Evolutionary conservation across 2,113 vertebrate species (phyloP), one percentile per base, ranked within the genome.

Genomic region (Toxotes chatareus): DNA sequence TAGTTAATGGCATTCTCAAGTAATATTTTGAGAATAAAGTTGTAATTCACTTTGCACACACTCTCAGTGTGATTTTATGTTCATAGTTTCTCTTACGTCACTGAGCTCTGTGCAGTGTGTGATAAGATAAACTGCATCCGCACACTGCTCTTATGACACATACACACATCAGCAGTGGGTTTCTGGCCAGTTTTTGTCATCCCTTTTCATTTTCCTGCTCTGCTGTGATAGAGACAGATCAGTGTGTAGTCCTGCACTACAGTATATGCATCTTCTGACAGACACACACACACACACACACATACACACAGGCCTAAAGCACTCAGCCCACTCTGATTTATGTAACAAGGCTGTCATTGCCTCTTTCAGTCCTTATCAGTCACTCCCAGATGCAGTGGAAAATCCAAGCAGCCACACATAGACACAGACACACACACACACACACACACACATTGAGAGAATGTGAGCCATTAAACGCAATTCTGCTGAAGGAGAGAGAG

Each of bases 321-420:
- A 0, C 16, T 68, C 42, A 51, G 49, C 68, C n/a, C 17, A 36
- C 64, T 61, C n/a, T 77, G 83, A 90, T 85, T 87, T 78, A 69
- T 85, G 14, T 34, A 55, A 70, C 60, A 2, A 68, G 38, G 59
- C 70, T 55, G 61, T 65, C 62, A 79, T 46, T 27, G 72, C 73
- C 21, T 64, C 49, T 62, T 71, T 60, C 42, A 23, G 23, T 72
- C 12, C 42, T 88, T 82, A 60, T 86, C 85, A 79, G 80, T 78
- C 14, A 55, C 42, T 85, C 60, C 62, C 86, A 90, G 86, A 88
- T 79, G 73, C 83, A 62, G 12, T 72, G 76, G 47, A 60, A 74
- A 80, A 82, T 55, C 53, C 57, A 27, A n/a, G 2, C 61, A 75
- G 9, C 4, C 16, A 44, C 40, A 59, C 53, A 71, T 62, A 34